Base-by-base conservation (phyloP, 2,888 invertebrate genomes). In the Anticlea derivata region DNA sequence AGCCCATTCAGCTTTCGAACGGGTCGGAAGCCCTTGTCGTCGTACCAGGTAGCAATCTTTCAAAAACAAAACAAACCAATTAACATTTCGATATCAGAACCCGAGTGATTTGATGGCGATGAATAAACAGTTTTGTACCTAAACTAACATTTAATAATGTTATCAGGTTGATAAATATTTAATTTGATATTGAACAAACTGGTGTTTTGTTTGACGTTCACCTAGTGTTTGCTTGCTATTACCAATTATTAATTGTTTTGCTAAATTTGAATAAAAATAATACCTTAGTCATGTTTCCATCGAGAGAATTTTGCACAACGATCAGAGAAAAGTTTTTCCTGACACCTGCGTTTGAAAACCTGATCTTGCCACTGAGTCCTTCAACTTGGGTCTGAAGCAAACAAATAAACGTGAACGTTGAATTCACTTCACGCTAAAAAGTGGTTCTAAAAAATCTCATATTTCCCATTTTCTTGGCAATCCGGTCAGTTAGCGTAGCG, bases 291-390 rank as follows among this genome's bases (percentile, higher is more conserved):
- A 96, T 94, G 17, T 96, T 95, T 67, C 97, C 96, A 65, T 96
- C 95, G 49, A 96, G 95, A 7, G 96, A 97, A 94, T 98, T 95
- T 83, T 97, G 96, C 65, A 98, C 95, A 55, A 97, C 94, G 78
- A 97, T 96, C 47, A 98, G 90, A 0, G 96, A 95, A 80, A 97
- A 98, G 89, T 97, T 97, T 73, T 94, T 94, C 47, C 98, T 92
- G 63, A 95, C 93, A 13, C 97, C 97, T 68, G 94, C 94, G 61
- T 97, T 96, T 78, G 94, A 95, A 89, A 98, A 98, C 60, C 95
- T 94, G 70, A 98, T 94, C 75, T 94, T 94, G 29, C 98, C 98
- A 7, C 97, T 97, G 70, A 97, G 88, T 33, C 97, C 97, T 85
- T 96, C 95, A 73, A 96, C 91, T 87, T 97, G 96, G 68, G 96